Conservation (phyloP, 1,140 invertebrate species). For the Chrysopa pallens region DNA sequence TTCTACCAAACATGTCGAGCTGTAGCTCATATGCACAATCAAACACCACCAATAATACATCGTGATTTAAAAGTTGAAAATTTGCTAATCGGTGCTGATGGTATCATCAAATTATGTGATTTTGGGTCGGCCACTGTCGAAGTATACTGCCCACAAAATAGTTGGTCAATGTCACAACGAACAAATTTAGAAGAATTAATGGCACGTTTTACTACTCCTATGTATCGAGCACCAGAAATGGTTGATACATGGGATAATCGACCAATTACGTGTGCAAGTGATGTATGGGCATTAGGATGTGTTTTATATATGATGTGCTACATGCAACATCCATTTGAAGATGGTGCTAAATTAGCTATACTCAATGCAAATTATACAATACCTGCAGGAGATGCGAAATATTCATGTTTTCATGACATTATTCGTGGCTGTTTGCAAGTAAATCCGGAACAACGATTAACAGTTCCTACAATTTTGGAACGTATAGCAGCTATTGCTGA, state of each 20-base stretch:
- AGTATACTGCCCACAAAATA: slow-evolving; percentile 61
- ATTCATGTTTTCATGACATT: slow-evolving; percentile 74
- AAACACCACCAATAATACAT: slow-evolving; percentile 77
- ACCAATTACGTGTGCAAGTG: slow-evolving; percentile 70
- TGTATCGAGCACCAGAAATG: slow-evolving; percentile 90
- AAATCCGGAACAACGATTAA: slow-evolving; percentile 61
- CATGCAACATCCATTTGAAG: slow-evolving; percentile 92
- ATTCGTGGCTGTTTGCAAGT: slow-evolving; percentile 73
- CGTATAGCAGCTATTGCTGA: slow-evolving; percentile 73
- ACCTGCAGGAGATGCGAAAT: slow-evolving; percentile 59
- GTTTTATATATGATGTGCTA: slow-evolving; percentile 85
- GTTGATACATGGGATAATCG: slow-evolving; percentile 95
- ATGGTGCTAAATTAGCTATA: slow-evolving; percentile 87
- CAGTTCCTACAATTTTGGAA: slow-evolving; percentile 62
- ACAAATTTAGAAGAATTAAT: slow-evolving; percentile 81
- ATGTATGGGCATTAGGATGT: slow-evolving; percentile 96
- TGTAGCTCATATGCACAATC: slow-evolving; percentile 84
- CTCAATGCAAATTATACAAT: slow-evolving; percentile 90
- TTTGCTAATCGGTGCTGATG: slow-evolving; percentile 51
- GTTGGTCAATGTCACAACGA: slow-evolving; percentile 84
- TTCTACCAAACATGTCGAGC: slow-evolving; percentile 84
- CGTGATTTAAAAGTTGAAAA: slow-evolving; percentile 78
- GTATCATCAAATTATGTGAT: slow-evolving; percentile 91
- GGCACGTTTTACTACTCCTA: slow-evolving; percentile 61
- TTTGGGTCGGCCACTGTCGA: slow-evolving; percentile 92